phyloP scores from a whole-genome alignment of 2,888 invertebrate species.

The Tricholauxania praeusta region DNA sequence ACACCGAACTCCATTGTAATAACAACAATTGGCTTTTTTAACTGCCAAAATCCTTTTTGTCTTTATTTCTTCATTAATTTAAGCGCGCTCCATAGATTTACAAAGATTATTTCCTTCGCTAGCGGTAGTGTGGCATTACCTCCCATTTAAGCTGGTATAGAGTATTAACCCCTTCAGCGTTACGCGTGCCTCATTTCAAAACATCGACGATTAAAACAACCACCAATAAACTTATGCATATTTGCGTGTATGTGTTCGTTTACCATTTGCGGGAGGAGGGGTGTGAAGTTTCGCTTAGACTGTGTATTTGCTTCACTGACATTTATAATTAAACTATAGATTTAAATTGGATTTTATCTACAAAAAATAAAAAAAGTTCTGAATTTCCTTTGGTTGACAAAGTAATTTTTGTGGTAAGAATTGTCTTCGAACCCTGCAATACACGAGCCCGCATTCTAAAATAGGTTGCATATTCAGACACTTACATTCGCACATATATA shows the following conservation, averaged over 20 bases:
- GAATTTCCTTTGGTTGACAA: too few relatives aligned
- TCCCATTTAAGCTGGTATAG: background rate
- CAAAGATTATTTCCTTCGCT: slow-evolving; percentile 55
- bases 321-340: slow-evolving; percentile 49
- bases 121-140: slow-evolving; percentile 24
- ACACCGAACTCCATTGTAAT: background rate
- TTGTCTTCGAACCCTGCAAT: background rate
- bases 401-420: too few relatives aligned
- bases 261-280: background rate
- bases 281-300: slow-evolving; percentile 56
- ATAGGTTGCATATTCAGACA: background rate
- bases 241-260: background rate
- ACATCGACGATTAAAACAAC: slow-evolving; percentile 60
- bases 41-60: slow-evolving; percentile 54
- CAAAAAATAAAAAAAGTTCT: too few relatives aligned
- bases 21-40: slow-evolving; percentile 14
- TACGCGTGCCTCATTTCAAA: slow-evolving; percentile 49
- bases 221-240: slow-evolving; percentile 48
- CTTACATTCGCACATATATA: too few relatives aligned
- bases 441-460: background rate
- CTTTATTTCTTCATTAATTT: slow-evolving; percentile 66
- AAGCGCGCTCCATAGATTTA: slow-evolving; percentile 58
- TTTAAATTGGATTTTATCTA: slow-evolving; percentile 36
- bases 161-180: slow-evolving; percentile 55
- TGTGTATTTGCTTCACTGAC: slow-evolving; percentile 58